phyloP scores from a whole-genome alignment of 1,140 invertebrate species.

The Cepaea nemoralis region DNA sequence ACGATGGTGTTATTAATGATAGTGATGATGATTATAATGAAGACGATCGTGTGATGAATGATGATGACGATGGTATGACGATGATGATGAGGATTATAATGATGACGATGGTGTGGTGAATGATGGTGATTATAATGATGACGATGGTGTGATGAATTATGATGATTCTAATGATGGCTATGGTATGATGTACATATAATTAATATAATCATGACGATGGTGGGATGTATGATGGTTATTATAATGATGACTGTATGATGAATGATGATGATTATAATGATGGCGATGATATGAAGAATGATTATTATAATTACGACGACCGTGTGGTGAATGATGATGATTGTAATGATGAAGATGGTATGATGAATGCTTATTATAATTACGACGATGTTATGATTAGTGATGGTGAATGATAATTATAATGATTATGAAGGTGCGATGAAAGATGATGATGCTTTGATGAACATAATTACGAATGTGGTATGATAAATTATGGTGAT shows the following conservation, averaged over 20 bases:
- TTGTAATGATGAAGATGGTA: too few relatives aligned
- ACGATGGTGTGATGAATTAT: not conserved
- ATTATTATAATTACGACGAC: too few relatives aligned
- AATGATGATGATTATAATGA: slow-evolving; percentile 7
- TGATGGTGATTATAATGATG: slow-evolving; percentile 21
- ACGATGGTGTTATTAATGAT: too few relatives aligned
- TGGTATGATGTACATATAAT: too few relatives aligned
- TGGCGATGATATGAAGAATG: too few relatives aligned
- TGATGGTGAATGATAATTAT: too few relatives aligned
- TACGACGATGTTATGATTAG: too few relatives aligned
- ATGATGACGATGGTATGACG: not conserved
- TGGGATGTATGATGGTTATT: not conserved
- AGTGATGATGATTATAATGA: not conserved
- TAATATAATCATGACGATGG: not conserved
- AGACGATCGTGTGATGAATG: not conserved
- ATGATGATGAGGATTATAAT: not conserved
- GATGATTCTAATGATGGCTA: not conserved
- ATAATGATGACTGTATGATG: not conserved
- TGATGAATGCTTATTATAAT: too few relatives aligned
- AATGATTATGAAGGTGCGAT: not conserved
- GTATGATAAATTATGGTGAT: not conserved
- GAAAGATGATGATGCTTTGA: not conserved
- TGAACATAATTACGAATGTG: not conserved
- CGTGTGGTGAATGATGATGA: too few relatives aligned
- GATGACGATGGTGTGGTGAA: not conserved